Base-by-base conservation (phyloP, 2,797 vertebrate species). In the Loris lydekkerianus region DNA sequence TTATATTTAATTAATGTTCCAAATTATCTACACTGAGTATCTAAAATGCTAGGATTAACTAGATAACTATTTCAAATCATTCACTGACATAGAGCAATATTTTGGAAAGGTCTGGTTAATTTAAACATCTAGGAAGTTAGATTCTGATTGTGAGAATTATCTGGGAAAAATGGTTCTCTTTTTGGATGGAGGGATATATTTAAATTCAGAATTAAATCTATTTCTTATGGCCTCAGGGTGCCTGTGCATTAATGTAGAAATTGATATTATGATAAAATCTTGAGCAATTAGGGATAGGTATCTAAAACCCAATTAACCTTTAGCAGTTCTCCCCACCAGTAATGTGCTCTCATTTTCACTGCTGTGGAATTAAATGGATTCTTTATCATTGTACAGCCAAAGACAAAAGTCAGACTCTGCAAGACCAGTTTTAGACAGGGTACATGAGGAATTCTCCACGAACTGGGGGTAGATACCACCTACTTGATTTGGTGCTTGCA, bases 251-350 rank as follows among this genome's bases (percentile, higher is more conserved):
- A 97, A 95, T 96, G 75, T 8, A 94, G 96, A 96, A 97, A 97
- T 93, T 97, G 75, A 91, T 97, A 97, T 91, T 97, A 91, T 95
- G 94, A 94, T 97, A 97, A 95, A 94, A 94, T 95, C 96, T 97
- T 96, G 65, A 96, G 96, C 92, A 97, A 94, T 96, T 97, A 97
- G 94, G 95, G 77, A 84, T 95, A 95, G 95, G 89, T 97, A 97
- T 94, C 97, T 97, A 94, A 97, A 98, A 96, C 78, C 93, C 95
- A 97, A 93, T 97, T 97, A 97, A 97, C 97, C 93, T 98, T 97
- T 96, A 56, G 61, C 67, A 78, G 40, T 67, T 97, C 67, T 82
- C 92, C 91, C 78, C 53, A 63, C 56, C 92, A 92, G 70, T 34
- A 72, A 77, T 43, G 46, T 69, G 69, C 69, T 92, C 93, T 97